Evolutionary conservation across 2,797 vertebrate species (phyloP), one percentile per base, ranked within the genome.

Genomic region (Anabacerthia variegaticeps): DNA sequence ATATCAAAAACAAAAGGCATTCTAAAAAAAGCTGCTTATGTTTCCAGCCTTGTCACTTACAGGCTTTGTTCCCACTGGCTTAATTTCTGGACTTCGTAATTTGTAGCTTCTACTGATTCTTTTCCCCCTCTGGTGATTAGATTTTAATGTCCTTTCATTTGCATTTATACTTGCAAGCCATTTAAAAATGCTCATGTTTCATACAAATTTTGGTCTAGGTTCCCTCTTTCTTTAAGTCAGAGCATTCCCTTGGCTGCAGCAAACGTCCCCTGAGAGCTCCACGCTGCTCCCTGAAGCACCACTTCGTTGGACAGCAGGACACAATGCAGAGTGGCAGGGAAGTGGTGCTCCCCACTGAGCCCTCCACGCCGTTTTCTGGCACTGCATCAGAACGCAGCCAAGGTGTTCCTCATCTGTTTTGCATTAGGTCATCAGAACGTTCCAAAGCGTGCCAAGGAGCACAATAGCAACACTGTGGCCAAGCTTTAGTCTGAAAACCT

Each of bases 1-100:
- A 83, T 6, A 78, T 54, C 41, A 83, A 74, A 93, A 94, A 85
- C 88, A 95, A 95, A 95, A 94, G 86, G 36, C 79, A 56, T 75
- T 81, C 94, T 75, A 92, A 95, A 93, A 94, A 93, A 90, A 92
- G 68, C 87, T 62, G 76, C 78, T 88, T 28, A 7, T 89, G 71
- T 83, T 89, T 85, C 82, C 37, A 92, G 89, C 73, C 62, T 85
- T 89, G 69, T 83, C 26, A 3, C 85, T 89, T 81, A 32, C 1
- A 75, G 76, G 54, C 91, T 91, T 88, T 91, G 73, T 91, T 91
- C 55, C 79, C 62, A 77, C 69, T 58, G 73, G 72, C 79, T 95
- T 91, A 14, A 14, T 46, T 89, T 78, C 39, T 80, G 41, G 49
- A n/a, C 75, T 89, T 59, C n/a, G 58, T 51, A 21, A 92, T 90